These are phyloP conservation scores for Argyresthia goedartella DNA, from an alignment of 2,888 invertebrate genomes.

Conservation along the genomic window DNA sequence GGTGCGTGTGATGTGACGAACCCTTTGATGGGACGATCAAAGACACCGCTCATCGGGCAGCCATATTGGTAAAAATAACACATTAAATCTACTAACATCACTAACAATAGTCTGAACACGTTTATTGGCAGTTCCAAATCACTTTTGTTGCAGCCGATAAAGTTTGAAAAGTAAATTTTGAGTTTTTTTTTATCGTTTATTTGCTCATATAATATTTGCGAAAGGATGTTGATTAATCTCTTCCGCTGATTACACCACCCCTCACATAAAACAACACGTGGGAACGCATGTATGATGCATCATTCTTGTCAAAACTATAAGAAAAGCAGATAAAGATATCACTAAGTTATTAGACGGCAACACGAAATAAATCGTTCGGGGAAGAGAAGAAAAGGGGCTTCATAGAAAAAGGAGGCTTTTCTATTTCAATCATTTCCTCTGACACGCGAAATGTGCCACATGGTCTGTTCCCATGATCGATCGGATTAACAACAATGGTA, in stretches of 20 bases:
- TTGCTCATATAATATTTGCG: neutral
- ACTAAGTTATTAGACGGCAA: constrained; percentile 8
- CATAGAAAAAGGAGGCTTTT: constrained; percentile 28
- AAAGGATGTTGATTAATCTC: constrained; percentile 28
- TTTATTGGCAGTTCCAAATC: constrained; percentile 2
- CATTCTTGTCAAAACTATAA: constrained; percentile 1
- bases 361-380: constrained; percentile 14
- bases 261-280: neutral
- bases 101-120: neutral
- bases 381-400: constrained; percentile 35
- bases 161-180: too few species aligned
- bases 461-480: constrained; percentile 44
- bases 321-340: constrained; percentile 4
- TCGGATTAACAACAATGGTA: neutral
- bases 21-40: constrained; percentile 49
- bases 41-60: constrained; percentile 43
- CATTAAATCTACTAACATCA: constrained; percentile 30
- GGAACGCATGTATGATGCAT: neutral
- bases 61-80: constrained; percentile 63
- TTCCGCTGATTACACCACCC: constrained; percentile 22
- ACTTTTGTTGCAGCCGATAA: too few species aligned
- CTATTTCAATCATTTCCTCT: constrained; percentile 52
- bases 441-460: constrained; percentile 41
- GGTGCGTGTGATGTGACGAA: constrained; percentile 27
- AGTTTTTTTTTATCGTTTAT: neutral